Conservation (phyloP, 1,140 invertebrate genomes). For the Drosophila sturtevanti region DNA sequence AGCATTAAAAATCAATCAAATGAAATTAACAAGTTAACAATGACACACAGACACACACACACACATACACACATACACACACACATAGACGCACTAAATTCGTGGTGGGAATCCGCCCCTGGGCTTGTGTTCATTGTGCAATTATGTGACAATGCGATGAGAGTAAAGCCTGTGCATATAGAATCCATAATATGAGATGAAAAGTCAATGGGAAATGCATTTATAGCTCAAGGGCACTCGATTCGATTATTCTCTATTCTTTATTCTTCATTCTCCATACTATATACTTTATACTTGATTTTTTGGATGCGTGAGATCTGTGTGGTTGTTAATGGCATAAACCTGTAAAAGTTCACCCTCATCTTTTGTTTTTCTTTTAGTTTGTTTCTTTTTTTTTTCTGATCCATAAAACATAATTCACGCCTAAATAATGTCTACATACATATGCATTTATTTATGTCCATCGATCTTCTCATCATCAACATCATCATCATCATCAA, state of each 20-base stretch:
- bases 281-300: no score
- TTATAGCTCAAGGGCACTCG: conserved; percentile 49
- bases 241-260: conserved; percentile 43
- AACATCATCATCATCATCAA: no score
- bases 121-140: conserved; percentile 57
- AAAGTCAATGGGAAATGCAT: conserved; percentile 59
- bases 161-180: conserved; percentile 7
- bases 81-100: no score
- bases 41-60: conserved; percentile 39
- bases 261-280: background rate
- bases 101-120: conserved; percentile 21
- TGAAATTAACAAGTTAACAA: conserved; percentile 81
- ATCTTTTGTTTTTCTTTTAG: no score
- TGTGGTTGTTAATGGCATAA: conserved; percentile 24
- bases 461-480: background rate
- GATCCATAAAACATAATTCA: conserved; percentile 50
- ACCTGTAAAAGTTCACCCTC: background rate
- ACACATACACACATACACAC: conserved; percentile 44
- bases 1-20: conserved; percentile 78
- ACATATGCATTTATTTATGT: background rate
- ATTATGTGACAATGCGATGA: conserved; percentile 55
- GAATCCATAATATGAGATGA: conserved; percentile 23
- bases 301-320: conserved; percentile 9
- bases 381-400: background rate
- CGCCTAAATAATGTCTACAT: conserved; percentile 13